A percentile compares a stretch with the other conserved stretches of the same genome.
These are phyloP conservation scores for Connochaetes taurinus DNA, from an alignment of 2,113 vertebrate species.

Conservation along the genomic window DNA sequence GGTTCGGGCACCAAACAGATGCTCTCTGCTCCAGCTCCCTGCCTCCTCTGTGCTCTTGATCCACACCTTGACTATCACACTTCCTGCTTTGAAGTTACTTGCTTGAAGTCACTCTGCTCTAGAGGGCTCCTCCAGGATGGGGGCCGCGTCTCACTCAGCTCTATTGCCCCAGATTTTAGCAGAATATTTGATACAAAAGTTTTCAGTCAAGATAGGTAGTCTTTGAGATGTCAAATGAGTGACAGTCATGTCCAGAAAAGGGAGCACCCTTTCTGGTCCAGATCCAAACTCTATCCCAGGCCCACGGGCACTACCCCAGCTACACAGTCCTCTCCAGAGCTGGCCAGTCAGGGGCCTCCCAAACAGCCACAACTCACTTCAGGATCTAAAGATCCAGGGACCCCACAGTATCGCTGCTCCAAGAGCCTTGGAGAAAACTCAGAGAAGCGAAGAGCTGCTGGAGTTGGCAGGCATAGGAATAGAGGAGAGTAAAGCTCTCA, in stretches of 20 bases:
- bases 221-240: background rate
- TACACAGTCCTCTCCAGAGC: background rate
- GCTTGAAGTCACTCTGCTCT: background rate
- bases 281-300: too few species aligned
- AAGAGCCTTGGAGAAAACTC: background rate
- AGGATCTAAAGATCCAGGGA: background rate
- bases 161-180: background rate
- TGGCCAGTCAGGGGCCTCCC: too few species aligned
- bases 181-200: background rate
- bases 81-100: background rate
- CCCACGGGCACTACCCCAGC: rapidly evolving
- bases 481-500: background rate
- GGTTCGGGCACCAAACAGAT: background rate
- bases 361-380: too few species aligned
- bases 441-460: background rate
- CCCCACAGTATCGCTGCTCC: background rate
- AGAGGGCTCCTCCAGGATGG: background rate
- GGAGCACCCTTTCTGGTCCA: too few species aligned
- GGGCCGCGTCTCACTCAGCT: background rate
- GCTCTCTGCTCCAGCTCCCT: background rate
- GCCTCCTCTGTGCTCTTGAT: background rate
- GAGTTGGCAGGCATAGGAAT: background rate
- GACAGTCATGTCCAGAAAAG: background rate
- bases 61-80: background rate
- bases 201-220: background rate